A percentile compares a stretch with the other conserved stretches of the same genome.
These are phyloP conservation scores for Erynnis tages DNA, from an alignment of 2,888 invertebrate species.

Conservation along the genomic window DNA sequence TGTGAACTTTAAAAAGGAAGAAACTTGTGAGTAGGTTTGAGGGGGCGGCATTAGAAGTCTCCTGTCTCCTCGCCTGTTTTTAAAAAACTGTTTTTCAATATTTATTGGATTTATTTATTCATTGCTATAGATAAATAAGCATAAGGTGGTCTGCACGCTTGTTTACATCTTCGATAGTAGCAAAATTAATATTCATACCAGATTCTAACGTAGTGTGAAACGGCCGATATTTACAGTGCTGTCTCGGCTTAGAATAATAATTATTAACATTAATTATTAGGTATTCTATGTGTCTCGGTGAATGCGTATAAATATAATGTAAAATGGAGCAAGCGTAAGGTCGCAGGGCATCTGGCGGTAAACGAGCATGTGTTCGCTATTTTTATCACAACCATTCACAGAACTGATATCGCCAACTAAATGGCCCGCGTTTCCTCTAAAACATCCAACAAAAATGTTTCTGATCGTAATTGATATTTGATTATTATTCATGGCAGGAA, in stretches of 20 bases:
- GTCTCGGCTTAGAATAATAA: slow-evolving; percentile 52
- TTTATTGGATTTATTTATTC: too few species aligned
- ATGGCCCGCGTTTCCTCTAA: not conserved
- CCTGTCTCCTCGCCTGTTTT: too few species aligned
- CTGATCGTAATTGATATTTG: not conserved
- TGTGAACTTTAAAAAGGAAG: too few species aligned
- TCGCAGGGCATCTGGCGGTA: slow-evolving; percentile 76
- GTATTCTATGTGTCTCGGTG: slow-evolving; percentile 50
- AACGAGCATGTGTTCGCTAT: slow-evolving; percentile 68
- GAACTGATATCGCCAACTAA: slow-evolving; percentile 53
- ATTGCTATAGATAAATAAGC: too few species aligned
- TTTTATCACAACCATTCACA: slow-evolving; percentile 70
- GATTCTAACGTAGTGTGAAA: slow-evolving; percentile 58
- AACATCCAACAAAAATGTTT: slow-evolving; percentile 1
- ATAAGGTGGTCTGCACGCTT: too few species aligned
- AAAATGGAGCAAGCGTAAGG: slow-evolving; percentile 61
- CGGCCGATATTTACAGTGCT: slow-evolving; percentile 55
- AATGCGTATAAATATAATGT: slow-evolving; percentile 37
- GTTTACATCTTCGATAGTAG: not conserved
- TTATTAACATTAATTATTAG: too few species aligned
- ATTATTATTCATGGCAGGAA: not conserved
- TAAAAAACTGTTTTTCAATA: too few species aligned
- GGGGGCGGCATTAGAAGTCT: too few species aligned
- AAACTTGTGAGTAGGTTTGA: too few species aligned
- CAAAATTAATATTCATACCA: slow-evolving; percentile 35